phyloP scores from a whole-genome alignment of 2,113 vertebrate genomes.

The Tilapia sparmanii region DNA sequence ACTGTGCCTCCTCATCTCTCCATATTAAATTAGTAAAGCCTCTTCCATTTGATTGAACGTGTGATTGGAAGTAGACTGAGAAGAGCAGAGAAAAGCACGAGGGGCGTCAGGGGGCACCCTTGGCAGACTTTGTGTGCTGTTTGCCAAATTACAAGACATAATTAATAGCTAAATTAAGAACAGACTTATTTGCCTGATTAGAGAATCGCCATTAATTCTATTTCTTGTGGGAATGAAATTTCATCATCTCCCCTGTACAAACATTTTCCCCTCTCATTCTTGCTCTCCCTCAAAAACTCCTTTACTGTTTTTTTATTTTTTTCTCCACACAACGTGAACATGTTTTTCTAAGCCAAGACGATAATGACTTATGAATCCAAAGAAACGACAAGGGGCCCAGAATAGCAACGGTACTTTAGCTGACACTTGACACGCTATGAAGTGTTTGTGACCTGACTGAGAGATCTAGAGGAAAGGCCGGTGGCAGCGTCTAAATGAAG shows the following conservation, averaged over 20 bases:
- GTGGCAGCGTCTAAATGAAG: constrained; percentile 32
- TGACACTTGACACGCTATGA: constrained; percentile 30
- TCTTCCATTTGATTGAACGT: constrained; percentile 22
- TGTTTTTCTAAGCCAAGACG: background rate
- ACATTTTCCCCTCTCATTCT: background rate
- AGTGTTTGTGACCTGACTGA: constrained; percentile 42
- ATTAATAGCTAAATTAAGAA: constrained; percentile 62
- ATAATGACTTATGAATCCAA: constrained; percentile 13
- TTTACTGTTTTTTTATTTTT: background rate
- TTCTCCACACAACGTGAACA: background rate
- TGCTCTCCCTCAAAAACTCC: background rate
- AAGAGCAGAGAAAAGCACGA: constrained; percentile 2
- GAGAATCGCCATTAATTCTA: constrained; percentile 17
- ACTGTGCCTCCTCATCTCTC: background rate
- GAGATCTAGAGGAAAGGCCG: constrained; percentile 5
- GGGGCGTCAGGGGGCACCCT: constrained; percentile 26
- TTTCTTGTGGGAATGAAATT: constrained; percentile 15
- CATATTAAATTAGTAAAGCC: constrained; percentile 35
- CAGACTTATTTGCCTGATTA: constrained; percentile 45
- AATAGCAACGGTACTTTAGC: constrained; percentile 17
- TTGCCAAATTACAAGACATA: constrained; percentile 49
- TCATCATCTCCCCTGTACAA: background rate
- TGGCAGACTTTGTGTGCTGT: constrained; percentile 26
- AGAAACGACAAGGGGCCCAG: background rate
- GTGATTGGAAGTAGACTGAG: constrained; percentile 27